Base-by-base conservation (phyloP, 2,113 vertebrate species). In the Serilophus lunatus region DNA sequence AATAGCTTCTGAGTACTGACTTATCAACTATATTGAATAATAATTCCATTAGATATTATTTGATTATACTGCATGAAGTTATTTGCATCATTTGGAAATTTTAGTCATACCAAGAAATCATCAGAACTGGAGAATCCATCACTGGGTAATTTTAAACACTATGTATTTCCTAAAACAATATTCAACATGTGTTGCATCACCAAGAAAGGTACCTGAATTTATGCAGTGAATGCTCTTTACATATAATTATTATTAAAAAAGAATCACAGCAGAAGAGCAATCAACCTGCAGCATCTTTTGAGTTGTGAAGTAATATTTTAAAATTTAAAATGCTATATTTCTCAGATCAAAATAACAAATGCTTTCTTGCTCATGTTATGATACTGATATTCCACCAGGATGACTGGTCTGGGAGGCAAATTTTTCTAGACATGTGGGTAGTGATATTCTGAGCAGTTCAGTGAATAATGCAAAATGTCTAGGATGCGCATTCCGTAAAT, bases 361-460 rank as follows among this genome's bases (percentile, higher is more conserved):
- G 51, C 20, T 83, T 47, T 51, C 38, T 74, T 70, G 57, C 12
- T 45, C 61, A 54, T n/a, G 20, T 81, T 56, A 68, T 22, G 76
- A 45, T 59, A 40, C 1, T 81, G 64, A 20, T 75, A 71, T 75
- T 91, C 44, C 79, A 49, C 69, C 11, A 35, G 40, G 65, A 82
- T 2, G 28, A 69, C 11, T 83, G 49, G 88, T 56, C 86, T 90
- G 82, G 61, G 5, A 40, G 91, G 86, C 38, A 96, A 29, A 54
- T 53, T 29, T 63, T 95, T 60, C 94, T 85, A 66, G 49, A 85
- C 89, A 81, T 94, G 45, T 75, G 92, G 45, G 82, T 76, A 95
- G 91, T 84, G 93, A 96, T 82, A 94, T 90, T 96, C 78, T 47
- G 22, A 97, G 94, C 10, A 61, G 93, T 51, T 79, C 79, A 86